Conservation (phyloP, 2,888 invertebrate species). For the Apamea epomidion region DNA sequence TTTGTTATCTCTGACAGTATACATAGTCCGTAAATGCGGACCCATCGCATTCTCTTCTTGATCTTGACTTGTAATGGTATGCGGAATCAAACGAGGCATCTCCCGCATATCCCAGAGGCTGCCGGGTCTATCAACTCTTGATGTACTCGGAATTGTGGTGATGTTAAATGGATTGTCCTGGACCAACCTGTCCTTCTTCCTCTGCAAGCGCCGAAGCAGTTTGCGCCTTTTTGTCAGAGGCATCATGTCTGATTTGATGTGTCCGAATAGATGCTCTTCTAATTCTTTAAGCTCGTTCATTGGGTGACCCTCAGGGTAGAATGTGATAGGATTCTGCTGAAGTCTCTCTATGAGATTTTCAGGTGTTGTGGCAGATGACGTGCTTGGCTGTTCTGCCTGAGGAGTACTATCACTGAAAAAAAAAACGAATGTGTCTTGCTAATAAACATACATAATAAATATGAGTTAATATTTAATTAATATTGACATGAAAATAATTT, state of each 20-base stretch:
- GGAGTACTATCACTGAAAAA: constrained; percentile 45
- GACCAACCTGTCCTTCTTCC: constrained; percentile 81
- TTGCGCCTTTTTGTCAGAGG: constrained; percentile 86
- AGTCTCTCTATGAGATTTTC: constrained; percentile 70
- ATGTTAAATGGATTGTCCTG: constrained; percentile 72
- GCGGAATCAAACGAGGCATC: constrained; percentile 63
- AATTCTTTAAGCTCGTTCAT: constrained; percentile 89
- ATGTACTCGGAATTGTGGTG: constrained; percentile 58
- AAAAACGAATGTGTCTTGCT: neutral
- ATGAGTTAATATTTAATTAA: neutral
- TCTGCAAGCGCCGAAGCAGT: constrained; percentile 84
- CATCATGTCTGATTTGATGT: constrained; percentile 82
- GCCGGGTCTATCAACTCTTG: constrained; percentile 72
- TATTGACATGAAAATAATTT: neutral
- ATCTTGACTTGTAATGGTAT: constrained; percentile 60
- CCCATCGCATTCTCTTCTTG: constrained; percentile 69
- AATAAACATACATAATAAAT: neutral
- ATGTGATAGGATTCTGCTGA: constrained; percentile 71
- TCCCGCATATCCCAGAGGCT: constrained; percentile 88
- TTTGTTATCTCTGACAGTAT: constrained; percentile 88
- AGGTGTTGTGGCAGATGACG: constrained; percentile 65
- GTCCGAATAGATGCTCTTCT: constrained; percentile 86
- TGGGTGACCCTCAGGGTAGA: constrained; percentile 87
- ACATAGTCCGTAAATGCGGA: constrained; percentile 83
- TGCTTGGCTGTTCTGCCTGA: constrained; percentile 68